phyloP scores from a whole-genome alignment of 2,797 vertebrate species.

The Microctenopoma lineatum region DNA sequence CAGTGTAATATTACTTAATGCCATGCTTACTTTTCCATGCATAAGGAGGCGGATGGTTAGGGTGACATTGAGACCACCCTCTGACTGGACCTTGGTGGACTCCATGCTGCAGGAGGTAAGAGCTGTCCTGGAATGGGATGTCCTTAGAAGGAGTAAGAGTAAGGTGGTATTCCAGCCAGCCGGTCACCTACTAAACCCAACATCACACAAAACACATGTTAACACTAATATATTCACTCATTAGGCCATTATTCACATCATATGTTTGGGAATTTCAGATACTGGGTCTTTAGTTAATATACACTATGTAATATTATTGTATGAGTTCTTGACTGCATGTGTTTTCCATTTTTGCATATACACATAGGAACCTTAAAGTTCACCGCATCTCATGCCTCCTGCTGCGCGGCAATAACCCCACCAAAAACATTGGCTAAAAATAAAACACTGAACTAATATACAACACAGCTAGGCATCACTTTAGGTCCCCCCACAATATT shows the following conservation, averaged over 20 bases:
- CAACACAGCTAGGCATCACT: neutral
- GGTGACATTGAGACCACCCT: conserved; percentile 96
- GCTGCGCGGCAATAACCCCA: neutral
- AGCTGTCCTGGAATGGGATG: conserved; percentile 69
- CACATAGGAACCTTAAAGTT: neutral
- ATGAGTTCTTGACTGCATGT: too few species aligned
- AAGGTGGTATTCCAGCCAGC: conserved; percentile 77
- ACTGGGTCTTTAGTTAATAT: neutral
- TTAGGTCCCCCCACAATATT: neutral
- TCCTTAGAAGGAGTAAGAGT: conserved; percentile 69
- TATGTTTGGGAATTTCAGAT: neutral
- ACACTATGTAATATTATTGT: too few species aligned
- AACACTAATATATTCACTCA: neutral
- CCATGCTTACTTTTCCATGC: conserved; percentile 87
- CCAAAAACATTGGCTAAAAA: neutral
- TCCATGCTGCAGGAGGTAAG: conserved; percentile 86
- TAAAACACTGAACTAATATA: neutral
- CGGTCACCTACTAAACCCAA: conserved; percentile 75
- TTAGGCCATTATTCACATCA: neutral
- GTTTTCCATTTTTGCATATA: too few species aligned
- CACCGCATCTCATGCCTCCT: neutral
- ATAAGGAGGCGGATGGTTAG: conserved; percentile 94
- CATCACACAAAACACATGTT: conserved; percentile 9
- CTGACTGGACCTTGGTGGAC: conserved; percentile 91
- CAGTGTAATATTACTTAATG: neutral